Evolutionary conservation across 2,888 invertebrate genomes (phyloP).

Genomic region (Nesidiocoris tenuis): DNA sequence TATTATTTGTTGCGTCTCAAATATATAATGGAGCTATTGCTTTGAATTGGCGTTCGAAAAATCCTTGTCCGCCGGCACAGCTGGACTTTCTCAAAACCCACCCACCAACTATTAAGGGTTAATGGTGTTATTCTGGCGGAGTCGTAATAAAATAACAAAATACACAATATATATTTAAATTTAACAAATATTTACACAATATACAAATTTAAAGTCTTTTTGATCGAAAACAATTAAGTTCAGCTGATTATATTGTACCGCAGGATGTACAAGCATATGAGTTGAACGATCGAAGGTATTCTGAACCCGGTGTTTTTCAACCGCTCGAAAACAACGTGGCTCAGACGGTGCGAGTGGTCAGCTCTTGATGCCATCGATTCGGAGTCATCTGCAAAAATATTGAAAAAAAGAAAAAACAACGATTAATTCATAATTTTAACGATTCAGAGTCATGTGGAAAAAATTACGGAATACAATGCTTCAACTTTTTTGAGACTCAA

Average conservation of each 20-base stretch:
- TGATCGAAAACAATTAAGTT: not conserved
- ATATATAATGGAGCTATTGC: not conserved
- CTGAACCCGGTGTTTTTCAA: conserved; percentile 8
- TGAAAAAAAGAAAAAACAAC: too few species aligned
- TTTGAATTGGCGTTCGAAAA: too few species aligned
- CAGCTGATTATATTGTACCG: conserved; percentile 37
- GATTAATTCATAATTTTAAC: too few species aligned
- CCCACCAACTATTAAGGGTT: too few species aligned
- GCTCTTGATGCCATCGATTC: conserved; percentile 6
- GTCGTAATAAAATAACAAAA: conserved; percentile 26
- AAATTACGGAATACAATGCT: too few species aligned
- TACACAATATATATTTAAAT: conserved; percentile 30
- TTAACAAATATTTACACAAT: conserved; percentile 33
- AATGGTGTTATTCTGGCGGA: too few species aligned
- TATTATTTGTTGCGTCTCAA: not conserved
- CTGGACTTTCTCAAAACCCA: too few species aligned
- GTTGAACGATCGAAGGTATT: conserved; percentile 17
- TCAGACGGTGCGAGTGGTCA: not conserved
- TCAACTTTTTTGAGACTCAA: too few species aligned
- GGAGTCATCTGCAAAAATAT: not conserved
- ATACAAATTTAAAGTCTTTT: conserved; percentile 18
- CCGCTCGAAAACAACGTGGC: conserved; percentile 23
- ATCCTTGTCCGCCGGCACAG: too few species aligned
- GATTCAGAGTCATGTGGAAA: too few species aligned
- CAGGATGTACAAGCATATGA: conserved; percentile 23